phyloP scores from a whole-genome alignment of 2,888 invertebrate genomes.

The Ophion ventricosus region DNA sequence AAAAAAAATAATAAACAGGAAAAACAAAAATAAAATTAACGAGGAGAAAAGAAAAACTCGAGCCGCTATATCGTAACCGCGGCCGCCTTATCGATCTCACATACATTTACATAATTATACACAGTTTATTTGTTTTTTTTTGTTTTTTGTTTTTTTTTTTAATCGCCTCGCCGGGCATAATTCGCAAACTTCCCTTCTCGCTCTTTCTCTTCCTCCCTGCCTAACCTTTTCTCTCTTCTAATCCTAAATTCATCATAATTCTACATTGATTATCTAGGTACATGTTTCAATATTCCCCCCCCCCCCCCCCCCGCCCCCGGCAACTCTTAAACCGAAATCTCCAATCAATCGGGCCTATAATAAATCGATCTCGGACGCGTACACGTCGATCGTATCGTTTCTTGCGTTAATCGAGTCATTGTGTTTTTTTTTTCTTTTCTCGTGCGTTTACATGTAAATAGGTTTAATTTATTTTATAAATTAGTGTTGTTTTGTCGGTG shows the following conservation, averaged over 20 bases:
- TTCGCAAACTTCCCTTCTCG: conserved; percentile 40
- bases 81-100: conserved; percentile 71
- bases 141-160: conserved; percentile 42
- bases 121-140: conserved; percentile 68
- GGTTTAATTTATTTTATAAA: conserved; percentile 29
- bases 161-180: conserved; percentile 64
- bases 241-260: conserved; percentile 75
- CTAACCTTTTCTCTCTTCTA: conserved; percentile 56
- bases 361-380: conserved; percentile 50
- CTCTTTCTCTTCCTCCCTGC: conserved; percentile 17
- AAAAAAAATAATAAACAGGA: conserved; percentile 35
- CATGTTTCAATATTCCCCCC: conserved; percentile 68
- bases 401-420: conserved; percentile 58
- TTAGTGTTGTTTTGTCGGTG: conserved; percentile 47
- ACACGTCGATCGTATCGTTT: conserved; percentile 53
- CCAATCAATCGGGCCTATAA: conserved; percentile 61
- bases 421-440: conserved; percentile 47
- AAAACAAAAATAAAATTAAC: conserved; percentile 53
- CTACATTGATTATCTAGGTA: conserved; percentile 79
- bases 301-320: conserved; percentile 43
- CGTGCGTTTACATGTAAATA: conserved; percentile 14
- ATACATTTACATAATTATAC: conserved; percentile 73
- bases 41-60: conserved; percentile 59
- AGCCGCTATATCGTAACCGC: conserved; percentile 65
- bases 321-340: conserved; percentile 50